Evolutionary conservation across 30 jellyfish, hydroid and myxozoan species (phyloP), one percentile per base, ranked within the genome.

Genomic region (Turritopsis rubra): DNA sequence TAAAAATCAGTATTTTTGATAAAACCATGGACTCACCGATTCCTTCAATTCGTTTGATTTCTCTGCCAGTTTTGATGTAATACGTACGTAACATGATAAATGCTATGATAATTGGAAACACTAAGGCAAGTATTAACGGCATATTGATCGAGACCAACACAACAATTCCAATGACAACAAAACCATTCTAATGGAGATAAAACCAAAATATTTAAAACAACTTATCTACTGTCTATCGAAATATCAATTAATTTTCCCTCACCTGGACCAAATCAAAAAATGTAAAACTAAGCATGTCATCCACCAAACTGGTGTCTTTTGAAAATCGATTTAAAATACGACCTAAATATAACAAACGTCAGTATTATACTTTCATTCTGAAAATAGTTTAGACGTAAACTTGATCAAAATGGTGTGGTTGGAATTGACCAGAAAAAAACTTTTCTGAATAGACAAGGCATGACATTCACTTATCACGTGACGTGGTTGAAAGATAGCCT

Each of bases 271-370:
- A 75, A 65, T 91, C 94, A 54, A 91, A 91, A 78, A 79, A 79
- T 29, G 94, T 88, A 29, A 86, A 86, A 9, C 91, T 53, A 53
- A 91, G 79, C 90, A 86, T 73, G 75, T 91, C 97, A 72, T 91
- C 97, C 79, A 91, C 89, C 60, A 85, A 41, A 73, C 90, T 86
- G 25, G 84, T 83, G 83, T 91, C 97, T 53, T 91, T 91, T 17
- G 97, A 91, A 81, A 91, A 91, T 52, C 97, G 75, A 71, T 91
- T 91, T 79, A 91, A 88, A 26, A 91, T 91, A 25, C 97, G 97
- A 41, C 97, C 97, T 91, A 21, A 18, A 83, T 70, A 25, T 25
- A 66, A 24, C 28, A 68, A 68, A 8, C 21, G 21, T 7, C 30
- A 9, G 9, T 0, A 27, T 68, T 19, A n/a, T 7, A 68, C 30